These are phyloP conservation scores for Strongylocentrotus purpuratus DNA, from an alignment of 35 echinoderm and acorn worm genomes.

Conservation along the genomic window DNA sequence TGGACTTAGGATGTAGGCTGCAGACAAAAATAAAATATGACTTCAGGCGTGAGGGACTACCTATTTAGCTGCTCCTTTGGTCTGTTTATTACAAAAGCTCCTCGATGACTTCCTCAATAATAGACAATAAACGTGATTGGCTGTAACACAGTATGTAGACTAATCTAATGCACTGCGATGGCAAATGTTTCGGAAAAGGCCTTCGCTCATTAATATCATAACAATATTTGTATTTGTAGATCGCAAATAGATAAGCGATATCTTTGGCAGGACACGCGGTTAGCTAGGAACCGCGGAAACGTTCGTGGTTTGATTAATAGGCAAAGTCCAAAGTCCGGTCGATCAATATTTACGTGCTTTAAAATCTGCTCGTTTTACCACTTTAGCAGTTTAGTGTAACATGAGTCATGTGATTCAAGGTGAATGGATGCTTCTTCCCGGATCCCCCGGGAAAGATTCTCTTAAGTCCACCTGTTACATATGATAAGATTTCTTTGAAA, in stretches of 20 bases:
- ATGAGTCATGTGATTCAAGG: neutral
- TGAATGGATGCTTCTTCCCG: neutral
- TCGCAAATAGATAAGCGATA: neutral
- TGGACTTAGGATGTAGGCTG: too few species aligned
- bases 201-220: neutral
- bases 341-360: neutral
- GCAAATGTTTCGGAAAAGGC: neutral
- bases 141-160: too few species aligned
- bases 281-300: neutral
- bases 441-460: neutral
- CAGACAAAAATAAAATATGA: too few species aligned
- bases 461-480: neutral
- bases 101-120: too few species aligned
- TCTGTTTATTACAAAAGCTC: too few species aligned
- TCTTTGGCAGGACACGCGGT: neutral
- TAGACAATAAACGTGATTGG: too few species aligned
- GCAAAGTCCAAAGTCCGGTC: neutral
- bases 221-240: neutral
- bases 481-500: neutral
- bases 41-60: too few species aligned
- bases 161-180: too few species aligned
- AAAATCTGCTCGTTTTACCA: neutral
- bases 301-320: neutral
- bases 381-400: too few species aligned
- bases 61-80: too few species aligned